A percentile compares a stretch with the other conserved stretches of the same genome.
Evolutionary conservation across 1,140 invertebrate species (phyloP).

Genomic region (Pseudachorutes palmiensis): DNA sequence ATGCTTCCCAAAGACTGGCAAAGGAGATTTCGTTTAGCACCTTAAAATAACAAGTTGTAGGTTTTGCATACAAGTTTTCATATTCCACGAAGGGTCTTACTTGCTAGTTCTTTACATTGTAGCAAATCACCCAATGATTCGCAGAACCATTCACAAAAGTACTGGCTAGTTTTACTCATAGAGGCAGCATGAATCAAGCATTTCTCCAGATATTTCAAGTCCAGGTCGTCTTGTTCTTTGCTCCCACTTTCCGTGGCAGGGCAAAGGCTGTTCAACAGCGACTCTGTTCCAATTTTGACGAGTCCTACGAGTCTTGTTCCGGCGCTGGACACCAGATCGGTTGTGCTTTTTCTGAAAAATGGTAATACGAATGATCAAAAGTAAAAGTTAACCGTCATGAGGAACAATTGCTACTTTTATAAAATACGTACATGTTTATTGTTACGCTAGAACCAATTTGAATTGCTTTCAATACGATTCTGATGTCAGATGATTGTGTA

Average conservation of each 20-base stretch:
- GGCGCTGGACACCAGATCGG: slow-evolving; percentile 12
- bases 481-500: slow-evolving; percentile 54
- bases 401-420: background rate
- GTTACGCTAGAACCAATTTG: slow-evolving; percentile 54
- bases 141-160: slow-evolving; percentile 31
- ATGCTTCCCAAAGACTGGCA: slow-evolving; percentile 67
- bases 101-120: slow-evolving; percentile 14
- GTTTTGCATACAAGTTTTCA: background rate
- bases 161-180: slow-evolving; percentile 28
- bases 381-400: too few species aligned
- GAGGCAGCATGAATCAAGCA: slow-evolving; percentile 29
- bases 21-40: slow-evolving; percentile 42
- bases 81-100: slow-evolving; percentile 17
- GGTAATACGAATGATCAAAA: too few species aligned
- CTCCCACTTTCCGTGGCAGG: background rate
- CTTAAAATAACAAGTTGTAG: slow-evolving; percentile 38
- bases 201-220: slow-evolving; percentile 25
- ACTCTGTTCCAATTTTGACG: slow-evolving; percentile 23
- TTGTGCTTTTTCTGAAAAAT: slow-evolving; percentile 24
- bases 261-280: slow-evolving; percentile 9
- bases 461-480: slow-evolving; percentile 59
- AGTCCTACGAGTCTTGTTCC: slow-evolving; percentile 26
- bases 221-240: slow-evolving; percentile 8
- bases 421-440: slow-evolving; percentile 52
- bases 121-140: slow-evolving; percentile 19